A percentile compares a stretch with the other conserved stretches of the same genome.
Evolutionary conservation across 2,113 vertebrate genomes (phyloP).

Genomic region (Microtus richardsoni): DNA sequence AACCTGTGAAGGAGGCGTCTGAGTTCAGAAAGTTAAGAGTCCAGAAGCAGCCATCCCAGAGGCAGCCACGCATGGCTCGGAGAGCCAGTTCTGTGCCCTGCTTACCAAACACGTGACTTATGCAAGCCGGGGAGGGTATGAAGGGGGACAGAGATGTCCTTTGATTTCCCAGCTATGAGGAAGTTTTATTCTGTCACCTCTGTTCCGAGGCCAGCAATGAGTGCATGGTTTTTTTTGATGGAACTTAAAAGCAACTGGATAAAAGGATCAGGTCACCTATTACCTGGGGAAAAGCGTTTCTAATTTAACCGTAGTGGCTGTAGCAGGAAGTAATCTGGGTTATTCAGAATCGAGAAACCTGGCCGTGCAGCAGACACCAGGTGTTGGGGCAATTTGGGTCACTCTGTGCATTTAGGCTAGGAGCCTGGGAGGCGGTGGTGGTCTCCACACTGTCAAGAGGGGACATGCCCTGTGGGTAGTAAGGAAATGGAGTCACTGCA

Average conservation of each 20-base stretch:
- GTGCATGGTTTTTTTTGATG: slow-evolving; percentile 69
- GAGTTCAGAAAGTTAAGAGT: not conserved
- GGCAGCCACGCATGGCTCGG: fast-evolving
- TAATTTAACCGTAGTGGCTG: slow-evolving; percentile 50
- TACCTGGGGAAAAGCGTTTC: slow-evolving; percentile 69
- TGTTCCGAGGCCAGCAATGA: slow-evolving; percentile 60
- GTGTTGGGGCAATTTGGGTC: slow-evolving; percentile 49
- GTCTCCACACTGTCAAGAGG: not conserved
- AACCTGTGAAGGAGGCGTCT: not conserved
- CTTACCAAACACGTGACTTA: not conserved
- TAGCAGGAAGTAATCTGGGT: slow-evolving; percentile 58
- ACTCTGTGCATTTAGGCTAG: slow-evolving; percentile 25
- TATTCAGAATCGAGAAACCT: slow-evolving; percentile 60
- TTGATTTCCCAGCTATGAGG: slow-evolving; percentile 22
- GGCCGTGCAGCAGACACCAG: not conserved
- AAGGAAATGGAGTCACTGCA: not conserved
- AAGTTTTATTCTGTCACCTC: slow-evolving; percentile 54
- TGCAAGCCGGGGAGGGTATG: not conserved
- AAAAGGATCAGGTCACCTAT: slow-evolving; percentile 72
- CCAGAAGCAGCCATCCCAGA: not conserved
- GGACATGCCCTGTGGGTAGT: not conserved
- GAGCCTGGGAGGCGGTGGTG: not conserved
- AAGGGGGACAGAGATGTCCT: not conserved
- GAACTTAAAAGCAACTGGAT: slow-evolving; percentile 76
- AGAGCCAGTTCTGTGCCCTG: not conserved